Conservation (phyloP, 2,888 invertebrate genomes). For the Hedychridium roseum region DNA sequence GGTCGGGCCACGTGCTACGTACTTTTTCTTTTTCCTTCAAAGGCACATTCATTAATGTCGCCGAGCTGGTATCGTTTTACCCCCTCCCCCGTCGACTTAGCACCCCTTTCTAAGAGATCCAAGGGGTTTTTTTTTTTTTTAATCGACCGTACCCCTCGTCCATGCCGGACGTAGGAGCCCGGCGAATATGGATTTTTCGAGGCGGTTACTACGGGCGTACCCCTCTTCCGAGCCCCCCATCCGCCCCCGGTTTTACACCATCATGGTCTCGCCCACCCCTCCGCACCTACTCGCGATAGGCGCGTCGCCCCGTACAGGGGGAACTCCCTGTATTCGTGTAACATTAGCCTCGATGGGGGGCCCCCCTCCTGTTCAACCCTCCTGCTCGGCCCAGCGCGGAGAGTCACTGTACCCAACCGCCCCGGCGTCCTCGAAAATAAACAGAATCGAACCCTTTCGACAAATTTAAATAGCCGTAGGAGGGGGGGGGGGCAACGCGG, state of each 20-base stretch:
- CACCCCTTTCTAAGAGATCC: slow-evolving; percentile 5
- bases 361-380: slow-evolving; percentile 20
- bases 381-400: slow-evolving; percentile 19
- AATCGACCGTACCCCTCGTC: slow-evolving; percentile 25
- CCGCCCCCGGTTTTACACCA: slow-evolving; percentile 20
- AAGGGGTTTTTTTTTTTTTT: slow-evolving; percentile 23
- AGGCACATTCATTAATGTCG: slow-evolving; percentile 46
- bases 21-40: slow-evolving; percentile 20
- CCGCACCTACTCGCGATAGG: slow-evolving; percentile 23
- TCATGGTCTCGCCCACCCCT: slow-evolving; percentile 15
- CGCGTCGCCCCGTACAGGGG: slow-evolving; percentile 35
- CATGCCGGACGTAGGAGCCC: background rate
- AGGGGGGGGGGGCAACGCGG: slow-evolving; percentile 22
- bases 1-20: slow-evolving; percentile 29
- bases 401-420: background rate
- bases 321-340: slow-evolving; percentile 28
- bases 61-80: slow-evolving; percentile 47
- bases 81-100: slow-evolving; percentile 23
- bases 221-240: slow-evolving; percentile 12
- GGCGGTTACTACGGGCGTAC: no score
- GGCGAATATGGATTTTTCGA: no score
- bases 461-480: slow-evolving; percentile 50
- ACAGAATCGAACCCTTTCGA: slow-evolving; percentile 59
- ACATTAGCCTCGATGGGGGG: slow-evolving; percentile 27
- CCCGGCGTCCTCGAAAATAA: slow-evolving; percentile 48